These are phyloP conservation scores for Drosophila austrosaltans DNA, from an alignment of 2,888 invertebrate genomes.

Conservation along the genomic window DNA sequence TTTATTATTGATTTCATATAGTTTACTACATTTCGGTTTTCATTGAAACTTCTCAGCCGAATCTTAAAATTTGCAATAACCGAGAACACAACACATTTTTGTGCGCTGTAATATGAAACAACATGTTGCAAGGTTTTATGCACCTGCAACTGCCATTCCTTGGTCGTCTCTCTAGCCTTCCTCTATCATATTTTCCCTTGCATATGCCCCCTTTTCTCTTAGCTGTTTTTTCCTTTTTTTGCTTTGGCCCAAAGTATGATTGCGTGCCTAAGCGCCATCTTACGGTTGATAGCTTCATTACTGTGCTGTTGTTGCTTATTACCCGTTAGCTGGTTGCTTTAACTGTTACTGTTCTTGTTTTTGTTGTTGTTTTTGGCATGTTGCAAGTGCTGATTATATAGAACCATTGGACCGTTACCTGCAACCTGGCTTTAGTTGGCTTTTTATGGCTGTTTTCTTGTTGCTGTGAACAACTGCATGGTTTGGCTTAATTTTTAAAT, in stretches of 20 bases:
- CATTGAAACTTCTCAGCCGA: not conserved
- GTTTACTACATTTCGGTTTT: not conserved
- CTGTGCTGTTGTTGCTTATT: constrained; percentile 70
- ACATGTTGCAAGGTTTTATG: constrained; percentile 5
- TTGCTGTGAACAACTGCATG: constrained; percentile 59
- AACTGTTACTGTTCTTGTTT: constrained; percentile 20
- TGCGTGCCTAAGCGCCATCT: constrained; percentile 77
- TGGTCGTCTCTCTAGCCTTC: not conserved
- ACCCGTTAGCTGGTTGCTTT: constrained; percentile 53
- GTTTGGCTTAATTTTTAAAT: constrained; percentile 67
- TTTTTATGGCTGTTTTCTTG: constrained; percentile 70
- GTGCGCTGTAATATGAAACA: not conserved
- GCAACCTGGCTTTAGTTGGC: constrained; percentile 46
- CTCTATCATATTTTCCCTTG: too few relatives aligned
- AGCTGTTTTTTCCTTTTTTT: not conserved
- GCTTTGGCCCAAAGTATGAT: constrained; percentile 64
- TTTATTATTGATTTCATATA: not conserved
- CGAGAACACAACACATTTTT: constrained; percentile 1
- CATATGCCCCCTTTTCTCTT: not conserved
- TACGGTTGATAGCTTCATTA: constrained; percentile 77
- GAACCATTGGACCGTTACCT: constrained; percentile 57
- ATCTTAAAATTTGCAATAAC: constrained; percentile 1
- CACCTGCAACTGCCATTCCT: not conserved
- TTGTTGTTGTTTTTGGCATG: constrained; percentile 40
- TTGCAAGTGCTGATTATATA: constrained; percentile 70